Conservation (phyloP, 2,797 vertebrate genomes). For the Hydrophis major region DNA sequence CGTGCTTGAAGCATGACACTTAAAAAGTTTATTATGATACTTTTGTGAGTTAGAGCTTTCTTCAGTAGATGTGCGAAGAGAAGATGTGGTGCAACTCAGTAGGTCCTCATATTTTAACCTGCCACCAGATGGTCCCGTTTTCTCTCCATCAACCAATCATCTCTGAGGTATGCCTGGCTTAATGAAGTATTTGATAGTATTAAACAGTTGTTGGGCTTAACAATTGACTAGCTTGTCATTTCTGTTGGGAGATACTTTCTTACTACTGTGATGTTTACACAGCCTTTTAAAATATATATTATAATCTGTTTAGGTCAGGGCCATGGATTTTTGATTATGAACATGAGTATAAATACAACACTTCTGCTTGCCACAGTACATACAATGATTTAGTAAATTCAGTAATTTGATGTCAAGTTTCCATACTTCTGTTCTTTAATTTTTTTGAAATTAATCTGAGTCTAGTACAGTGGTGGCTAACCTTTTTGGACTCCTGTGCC, state of each 20-base stretch:
- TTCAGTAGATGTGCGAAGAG: neutral
- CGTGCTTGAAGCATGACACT: neutral
- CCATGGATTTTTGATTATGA: constrained; percentile 7
- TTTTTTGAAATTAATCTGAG: neutral
- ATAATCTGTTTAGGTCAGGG: neutral
- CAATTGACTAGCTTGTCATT: neutral
- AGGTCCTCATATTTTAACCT: neutral
- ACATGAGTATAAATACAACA: neutral
- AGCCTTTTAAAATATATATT: neutral
- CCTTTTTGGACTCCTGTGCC: too few relatives aligned
- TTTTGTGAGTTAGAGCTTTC: neutral
- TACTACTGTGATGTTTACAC: neutral
- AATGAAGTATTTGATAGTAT: neutral
- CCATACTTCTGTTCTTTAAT: neutral
- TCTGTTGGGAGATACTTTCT: neutral
- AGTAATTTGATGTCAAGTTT: neutral
- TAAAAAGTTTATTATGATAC: neutral
- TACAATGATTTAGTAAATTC: constrained; percentile 16
- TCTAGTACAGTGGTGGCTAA: neutral
- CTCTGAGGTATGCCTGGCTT: neutral
- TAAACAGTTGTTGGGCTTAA: neutral
- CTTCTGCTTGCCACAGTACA: neutral
- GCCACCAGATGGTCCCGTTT: neutral
- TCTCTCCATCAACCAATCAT: neutral
- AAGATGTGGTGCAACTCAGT: neutral